A percentile compares a stretch with the other conserved stretches of the same genome.
Conservation (phyloP, 2,113 vertebrate genomes). For the Epinephelus lanceolatus region DNA sequence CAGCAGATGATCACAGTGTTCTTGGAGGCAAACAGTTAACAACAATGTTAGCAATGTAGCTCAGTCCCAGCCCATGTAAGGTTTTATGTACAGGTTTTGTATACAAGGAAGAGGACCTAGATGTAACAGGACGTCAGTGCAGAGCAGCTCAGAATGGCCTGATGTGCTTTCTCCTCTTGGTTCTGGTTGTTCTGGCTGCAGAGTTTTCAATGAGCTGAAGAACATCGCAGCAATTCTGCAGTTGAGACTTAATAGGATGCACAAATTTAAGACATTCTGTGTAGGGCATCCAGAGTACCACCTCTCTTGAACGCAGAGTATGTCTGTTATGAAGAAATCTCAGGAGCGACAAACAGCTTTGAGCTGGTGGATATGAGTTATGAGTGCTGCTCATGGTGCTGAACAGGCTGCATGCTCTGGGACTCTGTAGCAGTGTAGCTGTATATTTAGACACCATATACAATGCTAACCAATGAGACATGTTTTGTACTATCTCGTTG, state of each 20-base stretch:
- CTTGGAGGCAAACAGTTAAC: too few relatives aligned
- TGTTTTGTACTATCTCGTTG: background rate
- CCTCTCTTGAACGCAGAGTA: background rate
- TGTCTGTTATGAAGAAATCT: background rate
- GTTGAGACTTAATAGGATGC: background rate
- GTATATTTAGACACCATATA: background rate
- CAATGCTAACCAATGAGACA: background rate
- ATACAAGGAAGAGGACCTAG: too few relatives aligned
- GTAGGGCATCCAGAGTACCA: background rate
- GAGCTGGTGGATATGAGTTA: background rate
- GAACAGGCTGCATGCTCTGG: background rate
- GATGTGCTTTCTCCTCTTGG: too few relatives aligned
- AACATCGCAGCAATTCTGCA: background rate
- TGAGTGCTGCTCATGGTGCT: slow-evolving; percentile 20
- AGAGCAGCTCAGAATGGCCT: too few relatives aligned
- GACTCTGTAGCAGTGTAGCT: background rate
- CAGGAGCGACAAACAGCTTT: background rate
- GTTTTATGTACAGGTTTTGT: too few relatives aligned
- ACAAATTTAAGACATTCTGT: background rate
- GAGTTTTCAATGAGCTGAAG: too few relatives aligned
- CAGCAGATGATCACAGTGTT: too few relatives aligned
- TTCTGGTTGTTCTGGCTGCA: too few relatives aligned
- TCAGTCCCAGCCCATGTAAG: too few relatives aligned
- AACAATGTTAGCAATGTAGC: too few relatives aligned
- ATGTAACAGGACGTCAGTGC: too few relatives aligned